A percentile compares a stretch with the other conserved stretches of the same genome.
These are phyloP conservation scores for Prionailurus viverrinus DNA, from an alignment of 2,113 vertebrate genomes.

Conservation along the genomic window DNA sequence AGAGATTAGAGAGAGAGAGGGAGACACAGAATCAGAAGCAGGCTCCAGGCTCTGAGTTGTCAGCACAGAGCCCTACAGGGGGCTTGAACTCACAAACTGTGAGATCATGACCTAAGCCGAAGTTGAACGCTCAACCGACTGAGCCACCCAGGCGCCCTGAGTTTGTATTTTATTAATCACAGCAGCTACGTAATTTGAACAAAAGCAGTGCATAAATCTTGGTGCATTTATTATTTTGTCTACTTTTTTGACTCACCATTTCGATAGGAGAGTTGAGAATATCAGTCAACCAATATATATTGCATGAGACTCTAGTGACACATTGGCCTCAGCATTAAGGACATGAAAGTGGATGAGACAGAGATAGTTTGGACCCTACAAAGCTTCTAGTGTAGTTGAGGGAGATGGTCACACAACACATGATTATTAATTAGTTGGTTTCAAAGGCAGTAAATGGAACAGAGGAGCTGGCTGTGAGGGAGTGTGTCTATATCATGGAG, in stretches of 20 bases:
- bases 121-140: background rate
- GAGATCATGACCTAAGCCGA: background rate
- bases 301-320: background rate
- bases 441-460: background rate
- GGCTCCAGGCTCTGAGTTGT: background rate
- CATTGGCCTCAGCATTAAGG: background rate
- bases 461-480: background rate
- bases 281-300: background rate
- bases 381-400: background rate
- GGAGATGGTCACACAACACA: background rate
- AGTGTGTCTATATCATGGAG: rapidly evolving
- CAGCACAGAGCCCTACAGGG: background rate
- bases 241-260: constrained; percentile 15
- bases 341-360: background rate
- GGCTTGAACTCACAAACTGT: background rate
- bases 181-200: constrained; percentile 42
- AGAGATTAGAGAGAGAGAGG: background rate
- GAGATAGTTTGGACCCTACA: background rate
- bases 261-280: background rate
- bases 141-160: background rate
- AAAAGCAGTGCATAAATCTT: constrained; percentile 38
- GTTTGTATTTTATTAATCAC: constrained; percentile 69
- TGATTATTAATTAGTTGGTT: background rate
- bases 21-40: background rate
- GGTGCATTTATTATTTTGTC: constrained; percentile 60